Evolutionary conservation across 2,797 vertebrate genomes (phyloP).

Genomic region (Xerus rutilus): DNA sequence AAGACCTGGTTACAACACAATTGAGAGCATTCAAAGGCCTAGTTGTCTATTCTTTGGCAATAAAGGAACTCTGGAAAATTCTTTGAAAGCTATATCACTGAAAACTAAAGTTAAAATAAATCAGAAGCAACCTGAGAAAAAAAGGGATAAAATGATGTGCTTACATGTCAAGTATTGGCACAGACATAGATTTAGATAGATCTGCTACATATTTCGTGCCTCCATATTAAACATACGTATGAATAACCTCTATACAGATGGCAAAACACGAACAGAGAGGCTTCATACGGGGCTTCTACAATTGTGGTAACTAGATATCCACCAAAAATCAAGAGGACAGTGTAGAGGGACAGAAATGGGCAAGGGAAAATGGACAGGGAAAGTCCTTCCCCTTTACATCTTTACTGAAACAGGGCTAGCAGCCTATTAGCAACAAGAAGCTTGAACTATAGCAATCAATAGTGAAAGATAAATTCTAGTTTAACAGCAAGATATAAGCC

Average conservation of each 20-base stretch:
- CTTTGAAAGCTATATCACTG: slow-evolving; percentile 14
- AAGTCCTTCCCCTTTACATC: not conserved
- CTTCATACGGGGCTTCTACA: not conserved
- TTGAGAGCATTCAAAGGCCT: not conserved
- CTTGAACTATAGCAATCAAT: not conserved
- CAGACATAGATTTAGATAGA: not conserved
- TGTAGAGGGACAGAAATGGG: slow-evolving; percentile 29
- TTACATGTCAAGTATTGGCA: not conserved
- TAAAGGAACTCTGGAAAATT: slow-evolving; percentile 43
- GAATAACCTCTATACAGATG: not conserved
- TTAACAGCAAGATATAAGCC: not conserved
- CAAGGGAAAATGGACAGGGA: not conserved
- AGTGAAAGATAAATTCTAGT: not conserved
- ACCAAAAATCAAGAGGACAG: not conserved
- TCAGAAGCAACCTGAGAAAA: slow-evolving; percentile 27
- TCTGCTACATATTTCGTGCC: not conserved
- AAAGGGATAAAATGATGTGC: slow-evolving; percentile 33
- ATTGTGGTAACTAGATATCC: slow-evolving; percentile 4
- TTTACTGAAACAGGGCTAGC: not conserved
- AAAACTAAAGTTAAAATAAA: slow-evolving; percentile 56
- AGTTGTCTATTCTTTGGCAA: slow-evolving; percentile 52
- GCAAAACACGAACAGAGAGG: not conserved
- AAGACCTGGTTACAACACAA: not conserved
- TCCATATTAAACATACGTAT: not conserved
- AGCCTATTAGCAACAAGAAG: not conserved